Base-by-base conservation (phyloP, 2,797 vertebrate species). In the Eremophila alpestris region DNA sequence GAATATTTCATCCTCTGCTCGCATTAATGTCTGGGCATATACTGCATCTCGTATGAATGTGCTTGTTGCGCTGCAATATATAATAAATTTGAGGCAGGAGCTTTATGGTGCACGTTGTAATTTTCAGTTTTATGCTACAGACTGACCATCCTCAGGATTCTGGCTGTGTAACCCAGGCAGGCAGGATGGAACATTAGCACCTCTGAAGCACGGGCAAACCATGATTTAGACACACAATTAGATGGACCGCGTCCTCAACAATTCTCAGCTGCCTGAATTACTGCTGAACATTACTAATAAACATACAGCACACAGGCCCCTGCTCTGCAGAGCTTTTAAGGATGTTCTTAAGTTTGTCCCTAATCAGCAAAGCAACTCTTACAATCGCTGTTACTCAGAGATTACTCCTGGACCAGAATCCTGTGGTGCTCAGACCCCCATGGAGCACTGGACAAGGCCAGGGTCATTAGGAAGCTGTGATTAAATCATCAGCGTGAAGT, bases 11-110 rank as follows among this genome's bases (percentile, higher is more conserved):
- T 79, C 69, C 83, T 64, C 71, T 65, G 64, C 91, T 84, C 76
- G 43, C 89, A 83, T 96, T 93, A 93, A 93, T 69, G 94, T 92
- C 91, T 51, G 58, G 88, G 58, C 94, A 94, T 96, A 96, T 94
- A 92, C 85, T 80, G 86, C 94, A 92, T 83, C 89, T 78, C 87
- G 79, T 94, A 93, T 81, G 96, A 95, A 96, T 96, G 96, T 96
- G 90, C 89, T 97, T 96, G 93, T 97, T 97, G 94, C 93, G 89
- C 87, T 58, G 80, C 85, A 83, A 83, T 93, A 87, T 95, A 83
- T 96, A 92, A 94, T 74, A 82, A 95, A 96, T 94, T 90, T 87
- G 83, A 95, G 95, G 88, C 70, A 67, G 87, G 89, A 94, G 89
- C 94, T 97, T 96, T 91, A 95, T 58, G 85, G 82, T 40, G 27